Percentiles rank a stretch among this genome's conserved stretches.
Evolutionary conservation across 2,113 vertebrate species (phyloP).

Genomic region (Nannobrachium achirus): DNA sequence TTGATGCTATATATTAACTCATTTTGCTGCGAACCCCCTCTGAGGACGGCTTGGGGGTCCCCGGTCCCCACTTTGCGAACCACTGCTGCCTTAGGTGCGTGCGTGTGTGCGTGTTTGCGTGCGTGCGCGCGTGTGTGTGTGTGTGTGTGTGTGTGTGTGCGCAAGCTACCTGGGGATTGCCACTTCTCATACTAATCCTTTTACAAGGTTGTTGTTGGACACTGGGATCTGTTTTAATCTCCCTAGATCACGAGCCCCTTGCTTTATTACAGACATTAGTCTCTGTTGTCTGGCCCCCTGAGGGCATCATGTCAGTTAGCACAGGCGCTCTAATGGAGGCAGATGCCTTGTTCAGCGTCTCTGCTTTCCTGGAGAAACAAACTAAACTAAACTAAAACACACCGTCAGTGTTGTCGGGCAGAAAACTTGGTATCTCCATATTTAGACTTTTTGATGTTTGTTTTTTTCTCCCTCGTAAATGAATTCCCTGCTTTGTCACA

Average conservation of each 20-base stretch:
- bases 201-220: constrained; percentile 4
- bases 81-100: not conserved
- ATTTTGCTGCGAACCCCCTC: too few relatives aligned
- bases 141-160: too few relatives aligned
- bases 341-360: not conserved
- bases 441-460: too few relatives aligned
- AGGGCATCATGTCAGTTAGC: constrained; percentile 37
- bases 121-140: too few relatives aligned
- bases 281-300: constrained; percentile 27
- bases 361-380: constrained; percentile 33
- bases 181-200: constrained; percentile 31
- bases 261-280: constrained; percentile 58
- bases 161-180: constrained; percentile 6
- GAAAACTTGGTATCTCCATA: too few relatives aligned
- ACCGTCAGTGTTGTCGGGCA: constrained; percentile 22
- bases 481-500: too few relatives aligned
- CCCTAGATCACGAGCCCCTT: constrained; percentile 15
- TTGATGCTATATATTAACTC: too few relatives aligned
- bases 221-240: constrained; percentile 36
- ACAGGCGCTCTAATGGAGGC: not conserved
- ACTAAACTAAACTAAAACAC: constrained; percentile 28
- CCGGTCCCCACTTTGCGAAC: not conserved
- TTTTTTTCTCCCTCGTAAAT: too few relatives aligned
- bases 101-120: too few relatives aligned
- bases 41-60: too few relatives aligned